These are phyloP conservation scores for Smithornis capensis DNA, from an alignment of 2,113 vertebrate species.

Conservation along the genomic window DNA sequence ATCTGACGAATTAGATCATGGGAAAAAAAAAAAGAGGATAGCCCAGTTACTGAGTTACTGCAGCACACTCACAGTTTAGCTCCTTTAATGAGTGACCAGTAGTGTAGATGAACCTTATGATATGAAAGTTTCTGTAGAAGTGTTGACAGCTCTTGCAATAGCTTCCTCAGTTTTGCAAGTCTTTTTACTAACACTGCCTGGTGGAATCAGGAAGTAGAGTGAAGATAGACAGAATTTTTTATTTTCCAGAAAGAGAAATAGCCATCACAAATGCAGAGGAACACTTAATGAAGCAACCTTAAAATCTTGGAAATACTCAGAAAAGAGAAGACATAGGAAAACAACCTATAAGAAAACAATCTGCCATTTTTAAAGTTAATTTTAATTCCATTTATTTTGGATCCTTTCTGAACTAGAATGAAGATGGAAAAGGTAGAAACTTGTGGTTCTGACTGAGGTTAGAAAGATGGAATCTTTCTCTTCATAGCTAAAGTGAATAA, in stretches of 20 bases:
- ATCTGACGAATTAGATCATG: background rate
- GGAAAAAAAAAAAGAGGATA: background rate
- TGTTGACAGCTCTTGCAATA: background rate
- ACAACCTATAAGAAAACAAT: background rate
- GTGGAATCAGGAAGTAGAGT: conserved; percentile 13
- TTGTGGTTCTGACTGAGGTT: background rate
- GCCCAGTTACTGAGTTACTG: background rate
- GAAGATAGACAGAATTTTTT: background rate
- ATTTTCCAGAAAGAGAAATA: background rate
- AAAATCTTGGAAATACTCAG: background rate
- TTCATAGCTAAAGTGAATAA: background rate
- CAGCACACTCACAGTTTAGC: background rate
- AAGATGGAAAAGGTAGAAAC: background rate
- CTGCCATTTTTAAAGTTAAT: background rate
- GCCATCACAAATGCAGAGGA: background rate
- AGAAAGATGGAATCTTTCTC: background rate
- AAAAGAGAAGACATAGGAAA: background rate
- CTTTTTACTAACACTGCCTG: background rate
- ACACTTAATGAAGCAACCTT: background rate
- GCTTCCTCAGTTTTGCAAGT: conserved; percentile 34
- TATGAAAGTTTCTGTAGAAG: background rate
- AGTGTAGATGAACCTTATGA: background rate
- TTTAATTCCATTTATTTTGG: background rate
- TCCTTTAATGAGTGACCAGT: background rate
- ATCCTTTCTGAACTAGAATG: background rate